These are phyloP conservation scores for Psilopsiagon aymara DNA, from an alignment of 2,113 vertebrate genomes.

Conservation along the genomic window DNA sequence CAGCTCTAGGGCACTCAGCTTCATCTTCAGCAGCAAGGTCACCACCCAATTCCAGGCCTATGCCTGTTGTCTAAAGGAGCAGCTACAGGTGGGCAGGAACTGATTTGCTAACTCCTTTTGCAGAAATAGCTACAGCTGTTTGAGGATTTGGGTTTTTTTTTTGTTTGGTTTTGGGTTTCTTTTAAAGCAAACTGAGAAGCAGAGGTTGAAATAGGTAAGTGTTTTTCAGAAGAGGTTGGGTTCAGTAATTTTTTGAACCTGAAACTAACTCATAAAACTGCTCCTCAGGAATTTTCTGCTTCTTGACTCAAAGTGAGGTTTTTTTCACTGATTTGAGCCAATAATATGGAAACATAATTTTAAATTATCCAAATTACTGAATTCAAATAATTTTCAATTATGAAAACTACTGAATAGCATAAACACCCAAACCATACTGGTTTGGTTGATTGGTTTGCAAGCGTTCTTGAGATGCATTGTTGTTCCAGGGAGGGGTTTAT, in stretches of 20 bases:
- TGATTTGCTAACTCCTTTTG: not conserved
- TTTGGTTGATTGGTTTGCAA: not conserved
- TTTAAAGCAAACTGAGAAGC: not conserved
- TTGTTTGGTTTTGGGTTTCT: too few species aligned
- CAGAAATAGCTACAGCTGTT: not conserved
- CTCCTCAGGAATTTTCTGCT: not conserved
- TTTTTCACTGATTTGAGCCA: not conserved
- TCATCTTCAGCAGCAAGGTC: slow-evolving; percentile 31
- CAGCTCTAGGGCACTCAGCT: slow-evolving; percentile 28
- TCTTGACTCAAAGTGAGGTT: not conserved
- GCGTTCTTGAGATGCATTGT: not conserved
- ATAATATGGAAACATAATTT: not conserved
- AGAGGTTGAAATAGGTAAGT: not conserved
- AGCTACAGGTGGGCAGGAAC: slow-evolving; percentile 23
- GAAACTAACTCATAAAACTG: not conserved
- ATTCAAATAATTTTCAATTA: not conserved
- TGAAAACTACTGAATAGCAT: not conserved
- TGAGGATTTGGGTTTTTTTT: not conserved
- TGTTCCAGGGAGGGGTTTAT: not conserved
- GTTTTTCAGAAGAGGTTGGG: not conserved
- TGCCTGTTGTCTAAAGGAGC: not conserved
- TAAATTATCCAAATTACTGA: not conserved
- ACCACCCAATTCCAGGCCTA: not conserved
- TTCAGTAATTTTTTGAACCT: not conserved
- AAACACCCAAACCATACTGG: not conserved